phyloP scores from a whole-genome alignment of 2,797 vertebrate genomes.

The Gadopsis marmoratus region DNA sequence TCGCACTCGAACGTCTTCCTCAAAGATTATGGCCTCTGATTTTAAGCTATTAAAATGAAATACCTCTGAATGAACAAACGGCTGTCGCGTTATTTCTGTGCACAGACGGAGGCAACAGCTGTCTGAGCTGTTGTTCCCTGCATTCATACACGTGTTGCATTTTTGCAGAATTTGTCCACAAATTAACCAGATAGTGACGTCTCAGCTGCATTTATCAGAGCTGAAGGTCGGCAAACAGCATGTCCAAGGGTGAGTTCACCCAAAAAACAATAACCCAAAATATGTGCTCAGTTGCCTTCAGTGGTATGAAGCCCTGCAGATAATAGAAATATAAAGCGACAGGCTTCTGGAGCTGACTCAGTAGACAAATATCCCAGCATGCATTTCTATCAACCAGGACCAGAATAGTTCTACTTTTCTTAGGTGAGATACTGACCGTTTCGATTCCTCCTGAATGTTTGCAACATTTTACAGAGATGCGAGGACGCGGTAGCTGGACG shows the following conservation, averaged over 20 bases:
- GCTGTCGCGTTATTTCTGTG: constrained; percentile 31
- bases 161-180: background rate
- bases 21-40: constrained; percentile 22
- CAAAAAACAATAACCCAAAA: too few species aligned
- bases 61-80: constrained; percentile 63
- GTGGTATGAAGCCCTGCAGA: background rate
- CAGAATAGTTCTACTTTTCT: too few species aligned
- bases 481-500: too few species aligned
- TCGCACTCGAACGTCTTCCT: constrained; percentile 19
- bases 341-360: background rate
- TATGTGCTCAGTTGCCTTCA: background rate
- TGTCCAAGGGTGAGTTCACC: background rate
- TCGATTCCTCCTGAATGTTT: too few species aligned
- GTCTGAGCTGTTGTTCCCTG: too few species aligned
- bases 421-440: too few species aligned
- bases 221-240: too few species aligned
- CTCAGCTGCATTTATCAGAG: background rate
- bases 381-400: too few species aligned
- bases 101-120: background rate
- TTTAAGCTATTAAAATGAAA: constrained; percentile 64
- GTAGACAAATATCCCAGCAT: background rate
- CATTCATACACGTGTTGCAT: background rate
- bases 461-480: background rate
- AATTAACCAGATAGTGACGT: background rate
- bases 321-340: background rate